Conservation (phyloP, 2,797 vertebrate genomes). For the Anguilla pacifica region DNA sequence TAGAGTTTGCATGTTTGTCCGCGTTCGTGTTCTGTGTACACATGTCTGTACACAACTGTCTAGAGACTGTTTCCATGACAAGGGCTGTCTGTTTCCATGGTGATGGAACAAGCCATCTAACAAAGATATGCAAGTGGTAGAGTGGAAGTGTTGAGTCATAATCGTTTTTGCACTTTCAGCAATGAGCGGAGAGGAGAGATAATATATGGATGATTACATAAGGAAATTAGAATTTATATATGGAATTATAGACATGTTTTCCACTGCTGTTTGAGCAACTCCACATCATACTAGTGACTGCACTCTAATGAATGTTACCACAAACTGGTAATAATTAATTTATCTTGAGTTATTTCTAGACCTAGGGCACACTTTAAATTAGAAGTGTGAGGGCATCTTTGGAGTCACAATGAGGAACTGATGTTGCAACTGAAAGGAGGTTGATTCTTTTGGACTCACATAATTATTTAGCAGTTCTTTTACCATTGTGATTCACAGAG, state of each 20-base stretch:
- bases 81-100: slow-evolving; percentile 17
- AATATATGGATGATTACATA: slow-evolving; percentile 2
- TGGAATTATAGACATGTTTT: neutral
- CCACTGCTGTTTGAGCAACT: neutral
- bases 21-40: neutral
- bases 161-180: slow-evolving; percentile 16
- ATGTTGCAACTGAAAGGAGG: neutral
- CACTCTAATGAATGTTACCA: neutral
- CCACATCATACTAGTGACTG: neutral
- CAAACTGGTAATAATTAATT: neutral
- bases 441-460: slow-evolving; percentile 24
- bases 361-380: neutral
- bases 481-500: slow-evolving; percentile 47
- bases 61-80: slow-evolving; percentile 5
- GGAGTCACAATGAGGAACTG: slow-evolving; percentile 1
- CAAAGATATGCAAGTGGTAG: slow-evolving; percentile 12
- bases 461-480: slow-evolving; percentile 26
- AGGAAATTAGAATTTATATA: neutral
- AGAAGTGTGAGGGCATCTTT: neutral
- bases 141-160: slow-evolving; percentile 16
- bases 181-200: neutral
- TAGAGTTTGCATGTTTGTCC: neutral
- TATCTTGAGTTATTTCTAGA: neutral
- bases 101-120: slow-evolving; percentile 7
- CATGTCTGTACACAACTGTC: slow-evolving; percentile 6